Conservation (phyloP, 2,797 vertebrate species). For the Enteromius thamalakanensis region DNA sequence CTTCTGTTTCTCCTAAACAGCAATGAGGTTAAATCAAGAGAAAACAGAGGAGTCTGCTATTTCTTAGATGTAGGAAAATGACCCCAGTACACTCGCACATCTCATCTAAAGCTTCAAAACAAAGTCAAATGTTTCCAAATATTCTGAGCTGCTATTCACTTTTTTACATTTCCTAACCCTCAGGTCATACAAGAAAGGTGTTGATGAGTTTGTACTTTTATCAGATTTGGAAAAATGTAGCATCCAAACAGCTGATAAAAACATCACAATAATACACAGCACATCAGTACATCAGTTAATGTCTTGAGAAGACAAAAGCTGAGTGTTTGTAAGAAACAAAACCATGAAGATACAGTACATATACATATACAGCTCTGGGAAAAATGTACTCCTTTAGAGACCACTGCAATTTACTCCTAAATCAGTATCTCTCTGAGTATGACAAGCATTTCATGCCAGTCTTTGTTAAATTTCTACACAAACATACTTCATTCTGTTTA, state of each 20-base stretch:
- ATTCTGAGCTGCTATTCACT: not conserved
- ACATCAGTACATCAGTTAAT: not conserved
- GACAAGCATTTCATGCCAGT: no score
- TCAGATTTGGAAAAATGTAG: not conserved
- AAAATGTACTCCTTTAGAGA: no score
- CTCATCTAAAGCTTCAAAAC: not conserved
- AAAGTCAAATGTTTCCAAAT: not conserved
- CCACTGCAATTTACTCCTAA: no score
- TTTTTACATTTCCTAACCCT: not conserved
- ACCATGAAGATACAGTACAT: not conserved
- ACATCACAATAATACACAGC: not conserved
- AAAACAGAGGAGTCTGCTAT: not conserved
- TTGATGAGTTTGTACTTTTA: not conserved
- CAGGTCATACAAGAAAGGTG: not conserved
- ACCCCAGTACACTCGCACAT: no score
- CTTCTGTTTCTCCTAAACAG: slow-evolving; percentile 1
- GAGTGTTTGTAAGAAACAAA: not conserved
- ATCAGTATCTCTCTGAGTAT: no score
- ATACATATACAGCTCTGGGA: no score
- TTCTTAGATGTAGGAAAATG: not conserved
- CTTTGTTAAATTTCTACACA: no score
- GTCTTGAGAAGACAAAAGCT: not conserved
- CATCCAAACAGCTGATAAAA: not conserved
- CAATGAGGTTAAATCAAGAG: not conserved
- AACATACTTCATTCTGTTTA: no score